These are phyloP conservation scores for Aromia moschata DNA, from an alignment of 2,888 invertebrate genomes.

Conservation along the genomic window DNA sequence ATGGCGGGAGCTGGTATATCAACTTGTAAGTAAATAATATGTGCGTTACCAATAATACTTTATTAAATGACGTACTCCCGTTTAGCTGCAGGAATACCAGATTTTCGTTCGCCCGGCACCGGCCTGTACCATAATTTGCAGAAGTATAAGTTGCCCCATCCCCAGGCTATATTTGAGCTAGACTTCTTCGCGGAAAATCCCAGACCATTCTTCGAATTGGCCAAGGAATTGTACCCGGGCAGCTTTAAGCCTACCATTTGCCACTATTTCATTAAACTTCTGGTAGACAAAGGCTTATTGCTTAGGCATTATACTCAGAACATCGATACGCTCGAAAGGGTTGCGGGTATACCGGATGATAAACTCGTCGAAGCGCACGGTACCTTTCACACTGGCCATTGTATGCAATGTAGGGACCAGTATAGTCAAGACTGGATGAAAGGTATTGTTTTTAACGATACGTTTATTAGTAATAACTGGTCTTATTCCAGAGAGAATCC, in stretches of 20 bases:
- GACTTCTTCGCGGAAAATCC: slow-evolving; percentile 89
- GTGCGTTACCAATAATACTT: no score
- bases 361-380: slow-evolving; percentile 96
- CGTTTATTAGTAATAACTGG: slow-evolving; percentile 1
- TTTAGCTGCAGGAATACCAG: slow-evolving; percentile 97
- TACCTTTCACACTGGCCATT: slow-evolving; percentile 88
- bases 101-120: slow-evolving; percentile 91
- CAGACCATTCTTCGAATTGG: slow-evolving; percentile 90
- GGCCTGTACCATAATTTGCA: slow-evolving; percentile 92
- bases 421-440: slow-evolving; percentile 88
- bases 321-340: slow-evolving; percentile 91
- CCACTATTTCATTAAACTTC: slow-evolving; percentile 89
- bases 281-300: slow-evolving; percentile 83
- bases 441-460: slow-evolving; percentile 65
- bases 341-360: slow-evolving; percentile 83
- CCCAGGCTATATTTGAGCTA: slow-evolving; percentile 92
- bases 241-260: slow-evolving; percentile 87
- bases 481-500: slow-evolving; percentile 72
- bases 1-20: slow-evolving; percentile 98
- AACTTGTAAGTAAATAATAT: slow-evolving; percentile 75
- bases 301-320: slow-evolving; percentile 88
- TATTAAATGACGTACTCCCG: no score
- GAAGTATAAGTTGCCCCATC: slow-evolving; percentile 90
- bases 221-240: slow-evolving; percentile 89
- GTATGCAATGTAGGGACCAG: slow-evolving; percentile 77